Percentiles rank a stretch among this genome's conserved stretches.
These are phyloP conservation scores for Saturnia japonica DNA, from an alignment of 2,888 invertebrate species.

Conservation along the genomic window DNA sequence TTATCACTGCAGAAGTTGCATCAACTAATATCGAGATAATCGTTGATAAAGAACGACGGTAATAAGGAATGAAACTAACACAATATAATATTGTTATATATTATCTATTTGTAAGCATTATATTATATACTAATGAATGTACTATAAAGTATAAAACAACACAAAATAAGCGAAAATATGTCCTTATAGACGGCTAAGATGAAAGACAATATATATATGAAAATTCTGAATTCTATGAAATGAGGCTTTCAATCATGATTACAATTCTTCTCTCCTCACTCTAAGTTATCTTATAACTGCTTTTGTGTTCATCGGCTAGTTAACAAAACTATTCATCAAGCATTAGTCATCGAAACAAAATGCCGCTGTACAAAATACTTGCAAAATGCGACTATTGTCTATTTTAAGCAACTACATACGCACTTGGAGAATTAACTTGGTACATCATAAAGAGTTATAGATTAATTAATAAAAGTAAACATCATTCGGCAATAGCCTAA, in stretches of 20 bases:
- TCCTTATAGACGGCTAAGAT: background rate
- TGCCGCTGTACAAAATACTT: background rate
- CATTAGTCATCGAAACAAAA: background rate
- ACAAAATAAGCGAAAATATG: background rate
- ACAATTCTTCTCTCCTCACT: background rate
- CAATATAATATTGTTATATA: background rate
- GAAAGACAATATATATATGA: background rate
- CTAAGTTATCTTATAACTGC: background rate
- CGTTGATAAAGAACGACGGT: background rate
- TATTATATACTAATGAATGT: too few species aligned
- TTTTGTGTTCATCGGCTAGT: background rate
- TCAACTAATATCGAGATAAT: background rate
- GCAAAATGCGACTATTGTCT: background rate
- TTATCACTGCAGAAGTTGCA: background rate
- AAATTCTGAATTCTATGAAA: background rate
- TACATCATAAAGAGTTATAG: background rate
- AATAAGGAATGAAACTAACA: background rate
- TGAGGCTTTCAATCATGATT: background rate
- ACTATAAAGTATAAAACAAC: background rate
- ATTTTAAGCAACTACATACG: background rate
- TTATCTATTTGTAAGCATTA: background rate
- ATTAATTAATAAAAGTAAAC: constrained; percentile 32
- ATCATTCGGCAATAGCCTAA: constrained; percentile 57
- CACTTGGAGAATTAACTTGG: background rate
- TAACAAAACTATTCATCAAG: background rate